A percentile compares a stretch with the other conserved stretches of the same genome.
Conservation (phyloP, 1,140 invertebrate genomes). For the Drosophila parvula region DNA sequence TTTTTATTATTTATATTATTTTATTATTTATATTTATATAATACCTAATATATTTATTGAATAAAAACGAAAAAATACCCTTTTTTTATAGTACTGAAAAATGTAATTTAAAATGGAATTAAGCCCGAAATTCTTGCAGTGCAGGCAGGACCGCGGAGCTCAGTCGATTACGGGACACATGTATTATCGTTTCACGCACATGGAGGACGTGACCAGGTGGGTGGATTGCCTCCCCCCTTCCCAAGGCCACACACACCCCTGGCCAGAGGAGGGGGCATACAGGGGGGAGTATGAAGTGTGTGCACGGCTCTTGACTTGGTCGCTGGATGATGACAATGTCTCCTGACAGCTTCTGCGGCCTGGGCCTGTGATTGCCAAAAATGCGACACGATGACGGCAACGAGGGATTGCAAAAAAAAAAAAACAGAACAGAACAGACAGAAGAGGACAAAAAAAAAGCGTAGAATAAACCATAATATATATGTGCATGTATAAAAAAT, state of each 20-base stretch:
- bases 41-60: no score
- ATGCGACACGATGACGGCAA: constrained; percentile 75
- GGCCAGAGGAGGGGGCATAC: background rate
- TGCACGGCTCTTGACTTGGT: constrained; percentile 33
- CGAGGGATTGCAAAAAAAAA: constrained; percentile 71
- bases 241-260: background rate
- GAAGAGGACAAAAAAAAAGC: constrained; percentile 2
- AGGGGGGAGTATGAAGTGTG: background rate
- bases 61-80: no score
- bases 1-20: no score
- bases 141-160: constrained; percentile 16
- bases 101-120: background rate
- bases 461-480: constrained; percentile 20
- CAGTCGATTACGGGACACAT: constrained; percentile 71
- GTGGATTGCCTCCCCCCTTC: constrained; percentile 21
- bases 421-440: no score
- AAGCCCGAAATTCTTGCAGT: background rate
- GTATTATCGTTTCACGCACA: constrained; percentile 54
- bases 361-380: constrained; percentile 76
- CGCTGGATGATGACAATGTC: constrained; percentile 78
- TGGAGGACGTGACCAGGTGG: constrained; percentile 65
- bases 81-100: background rate
- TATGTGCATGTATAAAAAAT: constrained; percentile 35
- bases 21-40: no score
- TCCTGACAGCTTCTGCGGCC: constrained; percentile 71